A percentile compares a stretch with the other conserved stretches of the same genome.
Conservation (phyloP, 1,140 invertebrate genomes). For the Bombus balteatus region DNA sequence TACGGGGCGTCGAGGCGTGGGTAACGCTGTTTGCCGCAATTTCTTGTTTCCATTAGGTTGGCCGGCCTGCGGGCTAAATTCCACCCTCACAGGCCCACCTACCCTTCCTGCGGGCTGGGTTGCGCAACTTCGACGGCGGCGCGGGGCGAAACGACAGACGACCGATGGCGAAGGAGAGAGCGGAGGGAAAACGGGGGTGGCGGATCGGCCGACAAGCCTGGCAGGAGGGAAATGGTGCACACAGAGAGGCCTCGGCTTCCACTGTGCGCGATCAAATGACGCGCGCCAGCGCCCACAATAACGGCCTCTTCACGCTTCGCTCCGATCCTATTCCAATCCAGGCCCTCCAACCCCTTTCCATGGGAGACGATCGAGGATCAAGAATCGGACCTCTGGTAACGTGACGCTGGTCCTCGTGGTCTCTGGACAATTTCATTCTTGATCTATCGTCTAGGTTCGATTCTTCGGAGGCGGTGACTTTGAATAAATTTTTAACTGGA, state of each 20-base stretch:
- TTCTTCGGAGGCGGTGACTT: neutral
- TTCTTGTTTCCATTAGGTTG: slow-evolving; percentile 83
- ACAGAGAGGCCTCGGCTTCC: slow-evolving; percentile 74
- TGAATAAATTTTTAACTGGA: neutral
- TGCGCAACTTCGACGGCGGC: slow-evolving; percentile 75
- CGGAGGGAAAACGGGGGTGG: slow-evolving; percentile 4
- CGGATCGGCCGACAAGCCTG: slow-evolving; percentile 51
- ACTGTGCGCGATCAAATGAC: slow-evolving; percentile 81
- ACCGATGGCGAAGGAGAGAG: neutral
- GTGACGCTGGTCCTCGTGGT: neutral
- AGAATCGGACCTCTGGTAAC: neutral
- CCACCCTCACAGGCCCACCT: slow-evolving; percentile 65
- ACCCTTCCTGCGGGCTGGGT: slow-evolving; percentile 58
- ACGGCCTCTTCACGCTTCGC: slow-evolving; percentile 75
- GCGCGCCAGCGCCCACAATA: slow-evolving; percentile 81
- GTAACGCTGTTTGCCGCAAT: slow-evolving; percentile 82
- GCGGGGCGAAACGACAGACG: slow-evolving; percentile 37
- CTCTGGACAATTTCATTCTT: neutral
- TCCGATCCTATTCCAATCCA: slow-evolving; percentile 70
- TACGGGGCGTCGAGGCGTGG: slow-evolving; percentile 78
- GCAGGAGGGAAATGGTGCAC: slow-evolving; percentile 75
- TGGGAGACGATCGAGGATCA: slow-evolving; percentile 5
- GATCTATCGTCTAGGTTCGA: neutral
- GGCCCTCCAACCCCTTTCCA: slow-evolving; percentile 15
- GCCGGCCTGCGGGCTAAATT: slow-evolving; percentile 81